Percentiles rank a stretch among this genome's conserved stretches.
Conservation (phyloP, 2,888 invertebrate species). For the Heliconius erato region DNA sequence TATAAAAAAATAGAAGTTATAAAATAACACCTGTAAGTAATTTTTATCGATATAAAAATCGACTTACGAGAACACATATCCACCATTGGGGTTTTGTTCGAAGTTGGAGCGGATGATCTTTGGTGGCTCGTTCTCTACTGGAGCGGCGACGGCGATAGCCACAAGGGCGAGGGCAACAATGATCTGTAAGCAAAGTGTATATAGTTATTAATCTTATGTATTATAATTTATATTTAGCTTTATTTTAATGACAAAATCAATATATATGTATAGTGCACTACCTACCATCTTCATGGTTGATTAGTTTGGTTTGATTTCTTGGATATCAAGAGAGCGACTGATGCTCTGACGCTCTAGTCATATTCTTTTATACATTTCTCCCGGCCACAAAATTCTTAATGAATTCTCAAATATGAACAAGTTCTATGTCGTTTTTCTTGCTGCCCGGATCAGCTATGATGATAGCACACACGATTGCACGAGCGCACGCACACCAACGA, state of each 20-base stretch:
- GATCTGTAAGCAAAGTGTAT: conserved; percentile 55
- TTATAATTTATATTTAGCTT: background rate
- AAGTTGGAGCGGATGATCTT: conserved; percentile 65
- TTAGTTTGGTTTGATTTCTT: conserved; percentile 65
- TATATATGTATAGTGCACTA: conserved; percentile 43
- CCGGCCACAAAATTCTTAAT: conserved; percentile 66
- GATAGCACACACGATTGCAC: conserved; percentile 50
- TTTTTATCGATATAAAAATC: background rate
- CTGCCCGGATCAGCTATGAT: conserved; percentile 15
- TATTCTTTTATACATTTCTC: conserved; percentile 82
- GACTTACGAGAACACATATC: conserved; percentile 65
- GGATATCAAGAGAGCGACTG: conserved; percentile 76
- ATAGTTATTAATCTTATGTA: background rate
- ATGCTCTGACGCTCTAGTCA: conserved; percentile 64
- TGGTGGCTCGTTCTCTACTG: conserved; percentile 54
- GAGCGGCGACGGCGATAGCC: conserved; percentile 67
- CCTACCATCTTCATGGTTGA: conserved; percentile 81
- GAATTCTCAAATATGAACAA: conserved; percentile 71
- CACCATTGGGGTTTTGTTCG: conserved; percentile 66
- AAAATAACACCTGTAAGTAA: background rate
- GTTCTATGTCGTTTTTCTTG: conserved; percentile 71
- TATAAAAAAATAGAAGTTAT: background rate
- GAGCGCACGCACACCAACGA: background rate
- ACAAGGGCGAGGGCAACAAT: conserved; percentile 70
- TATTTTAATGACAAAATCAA: background rate